These are phyloP conservation scores for Andinoacara biseriatus DNA, from an alignment of 2,113 vertebrate genomes.

Conservation along the genomic window DNA sequence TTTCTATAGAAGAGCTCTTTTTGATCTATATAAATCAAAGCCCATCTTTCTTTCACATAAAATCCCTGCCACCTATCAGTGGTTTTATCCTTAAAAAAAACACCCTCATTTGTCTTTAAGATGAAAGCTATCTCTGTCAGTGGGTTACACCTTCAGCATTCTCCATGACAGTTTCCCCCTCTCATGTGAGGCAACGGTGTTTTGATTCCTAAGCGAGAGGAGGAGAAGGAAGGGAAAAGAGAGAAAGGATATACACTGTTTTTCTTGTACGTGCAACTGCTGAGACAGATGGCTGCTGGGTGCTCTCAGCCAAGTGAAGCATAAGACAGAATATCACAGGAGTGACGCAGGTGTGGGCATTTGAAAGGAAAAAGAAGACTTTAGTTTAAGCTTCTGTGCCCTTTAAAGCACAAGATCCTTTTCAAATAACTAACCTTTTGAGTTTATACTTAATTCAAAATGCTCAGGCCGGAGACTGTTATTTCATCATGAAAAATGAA, in stretches of 20 bases:
- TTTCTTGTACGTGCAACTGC: not conserved
- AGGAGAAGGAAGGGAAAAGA: not conserved
- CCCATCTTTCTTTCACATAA: conserved; percentile 7
- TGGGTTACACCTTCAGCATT: conserved; percentile 1
- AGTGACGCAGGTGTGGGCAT: not conserved
- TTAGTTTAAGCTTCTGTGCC: not conserved
- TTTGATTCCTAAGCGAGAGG: conserved; percentile 27
- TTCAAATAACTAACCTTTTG: not conserved
- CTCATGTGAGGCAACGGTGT: not conserved
- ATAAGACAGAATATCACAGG: conserved; percentile 38
- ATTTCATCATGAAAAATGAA: not conserved
- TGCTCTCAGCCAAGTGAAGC: conserved; percentile 6
- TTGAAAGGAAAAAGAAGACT: conserved; percentile 6
- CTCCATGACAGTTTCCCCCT: conserved; percentile 18
- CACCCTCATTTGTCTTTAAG: not conserved
- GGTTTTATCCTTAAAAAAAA: conserved; percentile 7
- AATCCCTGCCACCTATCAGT: not conserved
- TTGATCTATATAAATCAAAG: conserved; percentile 18
- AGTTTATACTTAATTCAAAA: conserved; percentile 15
- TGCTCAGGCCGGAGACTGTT: not conserved
- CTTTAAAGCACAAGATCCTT: not conserved
- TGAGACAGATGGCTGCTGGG: conserved; percentile 2
- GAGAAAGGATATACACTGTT: not conserved
- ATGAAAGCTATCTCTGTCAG: conserved; percentile 35
- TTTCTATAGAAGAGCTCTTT: conserved; percentile 2